Evolutionary conservation across 2,113 vertebrate species (phyloP), one percentile per base, ranked within the genome.

Genomic region (Alethe diademata): DNA sequence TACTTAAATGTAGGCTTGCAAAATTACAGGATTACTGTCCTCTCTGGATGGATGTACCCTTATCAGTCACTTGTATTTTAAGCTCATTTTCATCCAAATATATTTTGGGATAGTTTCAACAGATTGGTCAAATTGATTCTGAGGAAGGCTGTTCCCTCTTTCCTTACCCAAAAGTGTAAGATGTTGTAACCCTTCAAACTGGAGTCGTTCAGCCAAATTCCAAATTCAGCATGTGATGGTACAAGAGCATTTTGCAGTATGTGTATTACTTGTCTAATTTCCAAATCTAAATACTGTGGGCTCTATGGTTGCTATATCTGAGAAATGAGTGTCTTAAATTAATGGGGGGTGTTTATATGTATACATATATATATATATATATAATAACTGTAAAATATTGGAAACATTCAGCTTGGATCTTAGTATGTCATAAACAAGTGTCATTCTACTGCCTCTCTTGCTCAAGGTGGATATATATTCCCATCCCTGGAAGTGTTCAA

Each of bases 171-270:
- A 45, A 2, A 31, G 12, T 7, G 12, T 36, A 42, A 62, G 7
- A 11, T 75, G 24, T 14, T 80, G 81, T 62, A 83, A 78, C 8
- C 9, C 43, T 75, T 80, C 28, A 42, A 50, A 67, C 0, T 36
- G 13, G 16, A 75, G 36, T 43, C 3, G 22, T 60, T 67, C 20
- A 51, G 7, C 58, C 2, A 1, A 1, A 24, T 40, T 78, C 61
- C 33, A 57, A 51, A 73, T 43, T 26, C 31, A 62, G 1, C 5
- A 4, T 2, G 5, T 28, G 25, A 12, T 33, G 35, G 6, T 64
- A 23, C 12, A 58, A 45, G 10, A 45, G 8, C 15, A 45, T 73
- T 33, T 83, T 1, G 0, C 4, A 17, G 6, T 6, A 19, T 2
- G 1, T 0, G 0, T n/a, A 17, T 33, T 79, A 61, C 25, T 38